phyloP scores from a whole-genome alignment of 2,888 invertebrate species.

The Eupeodes luniger region DNA sequence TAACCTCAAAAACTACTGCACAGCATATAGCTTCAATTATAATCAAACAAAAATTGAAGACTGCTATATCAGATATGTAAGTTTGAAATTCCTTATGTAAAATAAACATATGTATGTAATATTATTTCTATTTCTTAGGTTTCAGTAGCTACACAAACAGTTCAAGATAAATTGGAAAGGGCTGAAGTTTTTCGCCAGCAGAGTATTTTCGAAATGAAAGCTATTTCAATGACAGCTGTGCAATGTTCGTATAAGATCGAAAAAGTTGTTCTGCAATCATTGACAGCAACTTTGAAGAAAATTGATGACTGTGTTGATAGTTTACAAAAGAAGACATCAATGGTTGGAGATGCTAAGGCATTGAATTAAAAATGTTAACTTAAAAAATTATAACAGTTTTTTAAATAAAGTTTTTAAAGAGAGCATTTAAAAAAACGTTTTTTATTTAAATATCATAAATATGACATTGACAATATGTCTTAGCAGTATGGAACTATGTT shows the following conservation, averaged over 20 bases:
- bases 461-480: too few relatives aligned
- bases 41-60: constrained; percentile 33
- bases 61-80: constrained; percentile 34
- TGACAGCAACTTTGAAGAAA: not conserved
- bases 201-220: not conserved
- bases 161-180: not conserved
- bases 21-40: not conserved
- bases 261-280: not conserved
- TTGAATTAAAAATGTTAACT: too few relatives aligned
- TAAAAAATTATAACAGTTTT: too few relatives aligned
- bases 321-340: not conserved
- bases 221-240: not conserved
- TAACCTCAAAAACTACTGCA: not conserved
- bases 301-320: constrained; percentile 10
- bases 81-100: not conserved
- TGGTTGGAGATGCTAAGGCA: too few relatives aligned
- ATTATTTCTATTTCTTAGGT: not conserved
- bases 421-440: too few relatives aligned
- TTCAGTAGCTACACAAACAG: not conserved
- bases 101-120: too few relatives aligned
- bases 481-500: too few relatives aligned
- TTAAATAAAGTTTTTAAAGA: too few relatives aligned
- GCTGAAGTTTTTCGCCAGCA: not conserved
- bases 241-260: constrained; percentile 22
- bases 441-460: too few relatives aligned